Base-by-base conservation (phyloP, 2,888 invertebrate species). In the Adelphocoris suturalis region DNA sequence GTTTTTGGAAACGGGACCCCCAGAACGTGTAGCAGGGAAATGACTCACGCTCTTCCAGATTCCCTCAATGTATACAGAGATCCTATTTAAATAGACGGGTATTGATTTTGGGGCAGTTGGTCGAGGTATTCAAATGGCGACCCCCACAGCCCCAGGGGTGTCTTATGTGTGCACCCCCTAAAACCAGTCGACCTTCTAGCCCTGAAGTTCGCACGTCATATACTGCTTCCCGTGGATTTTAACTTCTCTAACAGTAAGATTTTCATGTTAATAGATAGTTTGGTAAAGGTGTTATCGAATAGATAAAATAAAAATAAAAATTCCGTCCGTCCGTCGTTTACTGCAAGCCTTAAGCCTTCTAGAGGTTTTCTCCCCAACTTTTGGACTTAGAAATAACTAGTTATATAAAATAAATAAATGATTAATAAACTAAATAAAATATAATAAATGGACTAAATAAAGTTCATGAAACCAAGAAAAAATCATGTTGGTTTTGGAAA, bases 101-200 rank as follows among this genome's bases (percentile, higher is more conserved):
- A 88, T 88, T 88, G 88, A 88, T 88, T 88, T 88, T 88, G 88
- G 88, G 88, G 78, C 88, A 88, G 88, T 88, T 88, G 88, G 76
- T 47, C 88, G 88, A 80, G 37, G 80, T 88, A 88, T 88, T 88
- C 88, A 88, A 88, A 88, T 88, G 88, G 86, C 75, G 82, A 82
- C 27, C 82, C 82, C 27, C 52, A 82, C 27, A 52, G 82, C 82
- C 82, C 82, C 52, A 23, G 48, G 82, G 82, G 82, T 82, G 82
- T 52, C 27, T 27, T 52, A 82, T 48, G 52, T 81, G 81, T 11
- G 19, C 28, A 75, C 46, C 16, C 78, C 28, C 78, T 78, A 78
- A 46, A 46, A 61, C 61, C n/a, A 19, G 61, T 19, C 61, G 19
- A 11, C 52, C 52, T 52, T 37, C 7, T 7, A 37, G 2, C 37